Evolutionary conservation across 1,140 invertebrate genomes (phyloP).

Genomic region (Latrodectus geometricus): DNA sequence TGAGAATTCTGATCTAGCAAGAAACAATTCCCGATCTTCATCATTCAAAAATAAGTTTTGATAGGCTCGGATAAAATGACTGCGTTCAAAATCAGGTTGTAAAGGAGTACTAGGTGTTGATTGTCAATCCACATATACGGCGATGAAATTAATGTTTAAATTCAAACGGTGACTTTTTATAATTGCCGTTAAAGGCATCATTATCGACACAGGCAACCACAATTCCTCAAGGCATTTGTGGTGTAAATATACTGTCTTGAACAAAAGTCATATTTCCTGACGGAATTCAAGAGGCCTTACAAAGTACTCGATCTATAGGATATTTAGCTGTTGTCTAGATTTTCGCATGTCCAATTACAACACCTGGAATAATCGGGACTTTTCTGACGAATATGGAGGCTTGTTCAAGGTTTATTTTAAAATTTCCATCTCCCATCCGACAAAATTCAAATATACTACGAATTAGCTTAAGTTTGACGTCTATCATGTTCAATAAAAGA

Average conservation of each 20-base stretch:
- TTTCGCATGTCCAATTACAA: no score
- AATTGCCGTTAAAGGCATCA: not conserved
- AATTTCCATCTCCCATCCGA: no score
- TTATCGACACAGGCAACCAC: conserved; percentile 12
- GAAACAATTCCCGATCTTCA: not conserved
- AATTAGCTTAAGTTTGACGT: no score
- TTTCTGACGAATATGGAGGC: no score
- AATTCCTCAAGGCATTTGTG: conserved; percentile 3
- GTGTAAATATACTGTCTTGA: conserved; percentile 33
- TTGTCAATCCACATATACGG: no score
- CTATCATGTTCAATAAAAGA: no score
- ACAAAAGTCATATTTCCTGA: conserved; percentile 19
- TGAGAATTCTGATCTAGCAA: not conserved
- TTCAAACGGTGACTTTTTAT: no score
- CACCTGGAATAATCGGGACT: no score
- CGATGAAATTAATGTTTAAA: no score
- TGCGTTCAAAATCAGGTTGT: not conserved
- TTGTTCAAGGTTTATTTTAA: no score
- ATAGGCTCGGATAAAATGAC: conserved; percentile 2
- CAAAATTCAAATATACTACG: no score
- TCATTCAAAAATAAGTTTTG: not conserved
- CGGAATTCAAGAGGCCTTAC: conserved; percentile 22
- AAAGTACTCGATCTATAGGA: not conserved
- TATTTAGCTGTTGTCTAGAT: conserved; percentile 18
- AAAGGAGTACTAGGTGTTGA: no score